Evolutionary conservation across 2,888 invertebrate species (phyloP).

Genomic region (Xanthia icteritia): DNA sequence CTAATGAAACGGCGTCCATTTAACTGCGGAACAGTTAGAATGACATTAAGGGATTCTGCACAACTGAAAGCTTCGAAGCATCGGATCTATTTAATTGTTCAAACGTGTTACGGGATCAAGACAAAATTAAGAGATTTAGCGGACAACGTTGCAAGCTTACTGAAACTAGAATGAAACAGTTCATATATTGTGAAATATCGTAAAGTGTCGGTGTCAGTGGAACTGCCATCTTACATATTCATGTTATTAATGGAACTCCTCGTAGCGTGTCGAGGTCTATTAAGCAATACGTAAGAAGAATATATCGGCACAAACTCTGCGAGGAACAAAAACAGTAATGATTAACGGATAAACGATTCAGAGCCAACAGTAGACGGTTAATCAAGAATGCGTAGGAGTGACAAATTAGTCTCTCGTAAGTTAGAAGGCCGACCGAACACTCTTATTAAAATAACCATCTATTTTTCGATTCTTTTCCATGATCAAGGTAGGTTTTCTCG

Average conservation of each 20-base stretch:
- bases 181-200: slow-evolving; percentile 11
- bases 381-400: slow-evolving; percentile 76
- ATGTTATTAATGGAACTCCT: slow-evolving; percentile 41
- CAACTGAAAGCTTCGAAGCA: slow-evolving; percentile 49
- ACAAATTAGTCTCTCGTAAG: slow-evolving; percentile 75
- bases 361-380: slow-evolving; percentile 73
- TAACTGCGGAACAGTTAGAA: slow-evolving; percentile 57
- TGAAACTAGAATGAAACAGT: slow-evolving; percentile 14
- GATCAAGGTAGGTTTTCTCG: slow-evolving; percentile 31
- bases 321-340: slow-evolving; percentile 58
- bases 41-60: slow-evolving; percentile 58
- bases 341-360: slow-evolving; percentile 68
- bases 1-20: slow-evolving; percentile 57
- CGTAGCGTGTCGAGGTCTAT: slow-evolving; percentile 51
- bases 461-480: slow-evolving; percentile 49
- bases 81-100: slow-evolving; percentile 58
- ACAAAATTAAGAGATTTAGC: slow-evolving; percentile 52
- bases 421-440: slow-evolving; percentile 32
- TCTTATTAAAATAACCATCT: slow-evolving; percentile 53
- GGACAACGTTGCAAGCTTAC: slow-evolving; percentile 33
- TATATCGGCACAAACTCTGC: slow-evolving; percentile 45
- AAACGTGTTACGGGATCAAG: slow-evolving; percentile 51
- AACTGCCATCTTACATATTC: slow-evolving; percentile 40
- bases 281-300: slow-evolving; percentile 54
- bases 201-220: not conserved